Evolutionary conservation across 2,797 vertebrate species (phyloP), one percentile per base, ranked within the genome.

Genomic region (Lagodon rhomboides): DNA sequence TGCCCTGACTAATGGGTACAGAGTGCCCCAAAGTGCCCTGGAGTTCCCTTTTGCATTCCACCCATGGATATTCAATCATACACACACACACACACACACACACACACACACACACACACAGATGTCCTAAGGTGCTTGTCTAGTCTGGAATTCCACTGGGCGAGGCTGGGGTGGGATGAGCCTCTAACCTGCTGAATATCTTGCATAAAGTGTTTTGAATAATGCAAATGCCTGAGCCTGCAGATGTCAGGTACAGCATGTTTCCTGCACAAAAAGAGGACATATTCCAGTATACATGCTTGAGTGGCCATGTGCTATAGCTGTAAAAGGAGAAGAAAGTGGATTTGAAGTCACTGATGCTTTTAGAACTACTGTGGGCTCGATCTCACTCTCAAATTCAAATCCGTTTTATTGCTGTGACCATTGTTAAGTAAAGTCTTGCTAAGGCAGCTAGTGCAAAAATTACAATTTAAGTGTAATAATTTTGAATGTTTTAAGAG

Each of bases 171-270:
- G 12, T 10, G 60, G 22, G 46, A 6, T 43, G 72, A 10, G 51
- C 20, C 54, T 78, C 63, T 70, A 80, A 88, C 84, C 75, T 80
- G 76, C 85, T 84, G 74, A 84, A 84, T 76, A 72, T 68, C 77
- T 83, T 81, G 85, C 80, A 86, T 84, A 86, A 89, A 85, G 67
- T 55, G 60, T 67, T 89, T 64, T 90, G 70, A 90, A 89, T 90
- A 89, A 89, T 85, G 83, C 73, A 90, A 73, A 77, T 72, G 72
- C 69, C 67, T 47, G 44, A 71, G 76, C 61, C 25, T 7, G 78
- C 79, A 82, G 80, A 76, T 67, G 50, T 85, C 13, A 8, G 22
- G 66, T 79, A 80, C 81, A 84, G 44, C 73, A 69, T 86, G 87
- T 81, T 87, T 85, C 38, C 64, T 73, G 54, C 51, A 62, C 65